A percentile compares a stretch with the other conserved stretches of the same genome.
These are phyloP conservation scores for Zootermopsis nevadensis DNA, from an alignment of 2,888 invertebrate genomes.

Conservation along the genomic window DNA sequence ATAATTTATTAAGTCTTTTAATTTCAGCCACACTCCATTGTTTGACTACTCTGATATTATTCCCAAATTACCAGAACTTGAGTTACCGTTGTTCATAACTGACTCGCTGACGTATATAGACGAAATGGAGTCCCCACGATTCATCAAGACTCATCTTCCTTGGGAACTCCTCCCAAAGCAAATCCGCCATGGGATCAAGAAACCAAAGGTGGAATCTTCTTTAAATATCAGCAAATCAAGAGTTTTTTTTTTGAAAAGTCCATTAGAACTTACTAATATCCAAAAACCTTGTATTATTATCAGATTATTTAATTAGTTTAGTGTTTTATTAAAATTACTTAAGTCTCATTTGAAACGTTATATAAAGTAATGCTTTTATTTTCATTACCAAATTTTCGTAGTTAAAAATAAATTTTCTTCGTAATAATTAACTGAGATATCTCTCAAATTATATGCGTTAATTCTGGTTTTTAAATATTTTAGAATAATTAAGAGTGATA, in stretches of 20 bases:
- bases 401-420: too few relatives aligned
- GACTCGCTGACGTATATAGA: slow-evolving; percentile 60
- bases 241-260: neutral
- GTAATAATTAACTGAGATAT: too few relatives aligned
- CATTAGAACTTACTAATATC: too few relatives aligned
- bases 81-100: slow-evolving; percentile 57
- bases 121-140: slow-evolving; percentile 66
- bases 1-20: slow-evolving; percentile 8
- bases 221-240: neutral
- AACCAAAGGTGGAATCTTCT: slow-evolving; percentile 50
- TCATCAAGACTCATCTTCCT: slow-evolving; percentile 75
- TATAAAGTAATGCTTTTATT: too few relatives aligned
- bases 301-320: too few relatives aligned
- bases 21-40: slow-evolving; percentile 60
- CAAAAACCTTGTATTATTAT: too few relatives aligned
- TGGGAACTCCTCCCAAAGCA: slow-evolving; percentile 68
- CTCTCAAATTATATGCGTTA: too few relatives aligned
- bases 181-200: slow-evolving; percentile 57
- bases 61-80: slow-evolving; percentile 60
- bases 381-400: too few relatives aligned
- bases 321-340: too few relatives aligned
- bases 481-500: too few relatives aligned
- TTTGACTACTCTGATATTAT: slow-evolving; percentile 62
- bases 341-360: too few relatives aligned
- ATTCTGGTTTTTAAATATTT: too few relatives aligned